Percentiles rank a stretch among this genome's conserved stretches.
These are phyloP conservation scores for Spatula clypeata DNA, from an alignment of 2,797 vertebrate species.

Conservation along the genomic window DNA sequence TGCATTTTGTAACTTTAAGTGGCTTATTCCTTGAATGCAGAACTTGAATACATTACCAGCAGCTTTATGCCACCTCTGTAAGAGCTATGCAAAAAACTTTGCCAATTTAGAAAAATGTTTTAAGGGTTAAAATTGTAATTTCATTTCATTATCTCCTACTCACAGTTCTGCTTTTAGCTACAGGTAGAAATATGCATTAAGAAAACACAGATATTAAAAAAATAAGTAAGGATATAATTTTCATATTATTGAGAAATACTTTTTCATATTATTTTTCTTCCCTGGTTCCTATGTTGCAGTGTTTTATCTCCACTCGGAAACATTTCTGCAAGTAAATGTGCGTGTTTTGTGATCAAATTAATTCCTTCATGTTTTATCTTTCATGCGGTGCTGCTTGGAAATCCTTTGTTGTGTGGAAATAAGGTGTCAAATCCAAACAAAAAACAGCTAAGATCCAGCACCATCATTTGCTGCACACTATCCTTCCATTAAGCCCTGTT, in stretches of 20 bases:
- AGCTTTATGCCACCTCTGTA: not conserved
- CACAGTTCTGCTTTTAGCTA: fast-evolving
- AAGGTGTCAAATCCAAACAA: not conserved
- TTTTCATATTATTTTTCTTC: not conserved
- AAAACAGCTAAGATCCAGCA: not conserved
- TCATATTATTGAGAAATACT: not conserved
- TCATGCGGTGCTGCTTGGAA: not conserved
- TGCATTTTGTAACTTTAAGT: not conserved
- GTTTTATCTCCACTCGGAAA: not conserved
- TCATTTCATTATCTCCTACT: not conserved
- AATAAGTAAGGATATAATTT: not conserved
- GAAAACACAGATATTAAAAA: not conserved
- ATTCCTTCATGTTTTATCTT: not conserved
- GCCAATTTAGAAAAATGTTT: not conserved
- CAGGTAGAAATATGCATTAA: not conserved
- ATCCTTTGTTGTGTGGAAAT: not conserved
- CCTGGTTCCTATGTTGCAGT: not conserved
- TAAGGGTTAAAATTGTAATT: not conserved
- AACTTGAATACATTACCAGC: not conserved
- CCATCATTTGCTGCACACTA: not conserved
- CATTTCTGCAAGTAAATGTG: not conserved
- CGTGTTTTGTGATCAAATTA: fast-evolving
- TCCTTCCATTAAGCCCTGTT: not conserved
- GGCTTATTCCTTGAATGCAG: not conserved
- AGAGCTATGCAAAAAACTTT: not conserved